Conservation (phyloP, 2,888 invertebrate genomes). For the Allacma fusca region DNA sequence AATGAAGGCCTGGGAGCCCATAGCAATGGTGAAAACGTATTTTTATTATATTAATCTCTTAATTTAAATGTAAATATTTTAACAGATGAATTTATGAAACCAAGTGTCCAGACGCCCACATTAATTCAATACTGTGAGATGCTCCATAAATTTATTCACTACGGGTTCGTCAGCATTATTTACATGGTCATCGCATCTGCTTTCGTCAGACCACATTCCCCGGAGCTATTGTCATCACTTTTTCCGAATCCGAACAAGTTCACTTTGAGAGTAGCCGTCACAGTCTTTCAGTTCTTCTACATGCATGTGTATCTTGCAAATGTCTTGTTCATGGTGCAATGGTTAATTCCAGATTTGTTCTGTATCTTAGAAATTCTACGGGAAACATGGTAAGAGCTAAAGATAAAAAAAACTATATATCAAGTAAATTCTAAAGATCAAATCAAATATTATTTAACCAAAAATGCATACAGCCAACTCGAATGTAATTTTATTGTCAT, state of each 20-base stretch:
- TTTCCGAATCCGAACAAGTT: neutral
- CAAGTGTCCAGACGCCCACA: neutral
- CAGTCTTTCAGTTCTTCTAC: neutral
- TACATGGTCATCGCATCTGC: neutral
- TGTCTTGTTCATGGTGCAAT: neutral
- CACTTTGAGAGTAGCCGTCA: neutral
- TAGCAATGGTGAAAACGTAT: no score
- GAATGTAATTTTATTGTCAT: no score
- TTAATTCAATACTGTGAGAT: neutral
- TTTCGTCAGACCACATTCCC: neutral
- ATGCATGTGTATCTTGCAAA: neutral
- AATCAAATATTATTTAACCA: no score
- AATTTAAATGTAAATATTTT: no score
- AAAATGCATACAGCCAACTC: no score
- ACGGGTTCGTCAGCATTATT: neutral
- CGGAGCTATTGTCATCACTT: slow-evolving; percentile 10
- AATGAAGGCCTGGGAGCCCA: no score
- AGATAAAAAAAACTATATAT: no score
- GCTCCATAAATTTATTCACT: neutral
- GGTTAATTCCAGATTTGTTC: neutral
- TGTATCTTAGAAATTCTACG: neutral
- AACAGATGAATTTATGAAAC: no score
- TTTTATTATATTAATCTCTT: no score
- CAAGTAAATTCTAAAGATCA: no score
- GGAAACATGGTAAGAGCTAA: neutral